Percentiles rank a stretch among this genome's conserved stretches.
phyloP scores from a whole-genome alignment of 2,888 invertebrate genomes.

The Matsumyia berberina region DNA sequence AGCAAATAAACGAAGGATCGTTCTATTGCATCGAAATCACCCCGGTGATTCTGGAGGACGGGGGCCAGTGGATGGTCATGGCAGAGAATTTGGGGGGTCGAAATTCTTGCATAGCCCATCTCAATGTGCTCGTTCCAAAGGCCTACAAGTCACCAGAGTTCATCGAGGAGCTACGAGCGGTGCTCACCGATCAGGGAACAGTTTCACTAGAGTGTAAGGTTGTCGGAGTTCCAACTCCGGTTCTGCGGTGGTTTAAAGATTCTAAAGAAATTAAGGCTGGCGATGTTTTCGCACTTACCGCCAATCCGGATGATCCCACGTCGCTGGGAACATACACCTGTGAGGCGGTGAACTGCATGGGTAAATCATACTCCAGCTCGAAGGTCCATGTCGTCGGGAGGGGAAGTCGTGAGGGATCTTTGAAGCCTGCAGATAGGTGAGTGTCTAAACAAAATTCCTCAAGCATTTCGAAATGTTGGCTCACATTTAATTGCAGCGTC shows the following conservation, averaged over 20 bases:
- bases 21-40: conserved; percentile 94
- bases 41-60: conserved; percentile 92
- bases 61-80: conserved; percentile 93
- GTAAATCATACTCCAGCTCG: conserved; percentile 92
- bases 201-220: conserved; percentile 96
- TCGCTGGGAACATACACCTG: conserved; percentile 95
- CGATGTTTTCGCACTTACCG: conserved; percentile 94
- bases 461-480: background rate
- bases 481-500: conserved; percentile 77
- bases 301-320: conserved; percentile 93
- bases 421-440: conserved; percentile 89
- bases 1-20: conserved; percentile 92
- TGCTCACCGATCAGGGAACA: conserved; percentile 94
- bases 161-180: conserved; percentile 92
- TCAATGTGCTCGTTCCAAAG: conserved; percentile 93
- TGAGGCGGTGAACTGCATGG: conserved; percentile 95
- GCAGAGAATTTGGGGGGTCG: conserved; percentile 91
- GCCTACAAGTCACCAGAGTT: conserved; percentile 95
- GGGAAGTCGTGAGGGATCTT: conserved; percentile 89
- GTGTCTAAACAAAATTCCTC: conserved; percentile 41
- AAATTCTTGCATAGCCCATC: conserved; percentile 90
- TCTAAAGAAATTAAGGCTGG: conserved; percentile 94
- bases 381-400: conserved; percentile 92
- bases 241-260: conserved; percentile 92
- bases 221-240: conserved; percentile 94